Percentiles rank a stretch among this genome's conserved stretches.
These are phyloP conservation scores for Neolamprologus variostigma DNA, from an alignment of 2,113 vertebrate genomes.

Conservation along the genomic window DNA sequence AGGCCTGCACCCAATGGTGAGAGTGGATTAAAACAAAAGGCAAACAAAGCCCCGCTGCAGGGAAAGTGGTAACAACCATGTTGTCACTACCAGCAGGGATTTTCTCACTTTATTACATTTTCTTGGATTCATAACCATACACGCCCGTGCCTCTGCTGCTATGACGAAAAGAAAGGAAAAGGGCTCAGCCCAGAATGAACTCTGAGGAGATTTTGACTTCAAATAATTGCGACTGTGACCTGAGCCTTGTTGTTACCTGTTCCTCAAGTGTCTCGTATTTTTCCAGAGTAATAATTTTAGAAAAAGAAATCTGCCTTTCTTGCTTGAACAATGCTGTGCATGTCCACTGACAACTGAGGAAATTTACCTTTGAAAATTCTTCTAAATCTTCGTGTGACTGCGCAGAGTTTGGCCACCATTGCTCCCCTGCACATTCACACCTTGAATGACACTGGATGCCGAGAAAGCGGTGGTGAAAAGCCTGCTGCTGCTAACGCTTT, in stretches of 20 bases:
- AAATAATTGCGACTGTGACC: not conserved
- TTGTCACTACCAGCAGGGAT: slow-evolving; percentile 53
- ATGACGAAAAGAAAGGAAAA: not conserved
- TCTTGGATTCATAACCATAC: not conserved
- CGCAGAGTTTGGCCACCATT: not conserved
- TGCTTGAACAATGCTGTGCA: not conserved
- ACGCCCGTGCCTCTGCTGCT: not conserved
- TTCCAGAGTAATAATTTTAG: not conserved
- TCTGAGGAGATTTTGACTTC: not conserved
- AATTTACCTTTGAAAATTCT: not conserved
- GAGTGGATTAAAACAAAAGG: slow-evolving; percentile 70
- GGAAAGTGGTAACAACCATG: slow-evolving; percentile 47
- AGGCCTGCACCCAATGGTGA: slow-evolving; percentile 65
- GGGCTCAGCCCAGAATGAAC: not conserved
- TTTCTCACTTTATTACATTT: slow-evolving; percentile 19
- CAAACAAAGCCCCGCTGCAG: slow-evolving; percentile 62
- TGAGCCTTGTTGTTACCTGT: not conserved
- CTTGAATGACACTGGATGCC: slow-evolving; percentile 8
- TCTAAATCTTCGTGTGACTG: not conserved
- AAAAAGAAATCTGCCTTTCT: not conserved
- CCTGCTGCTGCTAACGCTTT: slow-evolving; percentile 76
- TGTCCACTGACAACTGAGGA: not conserved
- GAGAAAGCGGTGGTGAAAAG: slow-evolving; percentile 43
- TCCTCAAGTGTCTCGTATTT: not conserved
- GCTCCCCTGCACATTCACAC: not conserved